Base-by-base conservation (phyloP, 2,797 vertebrate species). In the Melanotaenia boesemani region DNA sequence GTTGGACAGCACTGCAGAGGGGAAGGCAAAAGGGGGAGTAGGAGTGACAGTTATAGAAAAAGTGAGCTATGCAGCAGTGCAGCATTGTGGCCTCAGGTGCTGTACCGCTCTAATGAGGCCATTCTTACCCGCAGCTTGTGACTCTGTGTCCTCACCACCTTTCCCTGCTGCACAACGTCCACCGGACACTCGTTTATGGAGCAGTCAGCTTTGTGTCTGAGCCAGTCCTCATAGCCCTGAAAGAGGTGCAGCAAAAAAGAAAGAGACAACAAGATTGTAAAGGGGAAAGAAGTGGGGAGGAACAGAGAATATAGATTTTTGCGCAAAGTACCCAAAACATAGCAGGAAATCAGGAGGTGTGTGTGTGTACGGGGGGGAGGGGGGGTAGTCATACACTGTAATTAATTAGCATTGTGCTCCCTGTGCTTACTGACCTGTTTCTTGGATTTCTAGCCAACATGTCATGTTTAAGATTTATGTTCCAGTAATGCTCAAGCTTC, bases 201-300 rank as follows among this genome's bases (percentile, higher is more conserved):
- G 79, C 95, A 96, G 93, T 99, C 98, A 1, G 98, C 98, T 93
- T 98, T 99, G 90, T 99, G 98, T 70, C 98, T 94, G 83, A 99
- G 96, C 98, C 98, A 99, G 92, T 99, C 98, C 93, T 99, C 98
- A 63, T 99, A 99, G 84, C 98, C 98, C 98, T 99, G 93, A 69
- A 79, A 89, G 83, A 73, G 77, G 48, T 28, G 55, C 67, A 55
- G 90, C 20, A 3, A 54, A 46, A 52, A 74, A 64, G 28, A 32
- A 18, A 44, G 12, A 13, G 13, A 41, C 4, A 41, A 58, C 5
- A 63, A 61, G 50, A 75, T 24, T 6, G 18, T 59, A 46, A 76
- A 61, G 56, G 73, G 15, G 3, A 30, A 62, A 48, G 50, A 44
- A 37, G 32, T 26, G 67, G 11, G n/a, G n/a, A 26, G 32, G 70